Evolutionary conservation across 1,140 invertebrate species (phyloP), one percentile per base, ranked within the genome.

Genomic region (Zaprionus ghesquierei): DNA sequence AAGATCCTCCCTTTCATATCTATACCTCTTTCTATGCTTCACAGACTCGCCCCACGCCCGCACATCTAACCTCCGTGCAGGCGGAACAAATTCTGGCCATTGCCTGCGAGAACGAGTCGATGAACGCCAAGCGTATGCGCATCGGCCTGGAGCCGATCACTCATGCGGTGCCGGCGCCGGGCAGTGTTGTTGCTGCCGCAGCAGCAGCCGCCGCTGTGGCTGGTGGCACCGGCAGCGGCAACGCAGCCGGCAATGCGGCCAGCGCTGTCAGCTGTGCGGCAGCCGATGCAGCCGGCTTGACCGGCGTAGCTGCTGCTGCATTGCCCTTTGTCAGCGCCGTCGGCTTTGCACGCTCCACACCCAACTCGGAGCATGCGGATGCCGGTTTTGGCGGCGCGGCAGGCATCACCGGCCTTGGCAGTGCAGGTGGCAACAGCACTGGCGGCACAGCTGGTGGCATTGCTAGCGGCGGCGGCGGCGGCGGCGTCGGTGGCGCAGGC

Each of bases 31-130:
- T 12, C 18, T 15, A 4, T 15, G 5, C 12, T 2, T 66, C 66
- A 2, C 69, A 91, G 89, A 92, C 91, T 25, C 94, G 97, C 76
- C 97, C 98, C n/a, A 98, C 97, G 29, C 98, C 97, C 54, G 97
- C 98, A 35, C 98, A 99, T 93, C 94, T 99, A 87, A 99, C 98
- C 35, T 98, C 97, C 68, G 97, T 98, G 58, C 97, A 98, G 92
- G 98, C 98, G 8, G 98, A 99, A 92, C 97, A 98, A 93, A 97
- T 99, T 87, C 93, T 99, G 90, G 97, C 98, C 73, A 96, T 96
- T 79, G 98, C 98, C 49, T 99, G 98, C 92, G 98, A 99, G 93
- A 99, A 99, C 92, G 98, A 99, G 93, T 97, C 96, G 92, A 96
- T 98, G 92, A 99, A 99, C 92, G 98, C 98, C 27, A 99, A 98